Evolutionary conservation across 2,113 vertebrate species (phyloP), one percentile per base, ranked within the genome.

Genomic region (Dasypus novemcinctus): DNA sequence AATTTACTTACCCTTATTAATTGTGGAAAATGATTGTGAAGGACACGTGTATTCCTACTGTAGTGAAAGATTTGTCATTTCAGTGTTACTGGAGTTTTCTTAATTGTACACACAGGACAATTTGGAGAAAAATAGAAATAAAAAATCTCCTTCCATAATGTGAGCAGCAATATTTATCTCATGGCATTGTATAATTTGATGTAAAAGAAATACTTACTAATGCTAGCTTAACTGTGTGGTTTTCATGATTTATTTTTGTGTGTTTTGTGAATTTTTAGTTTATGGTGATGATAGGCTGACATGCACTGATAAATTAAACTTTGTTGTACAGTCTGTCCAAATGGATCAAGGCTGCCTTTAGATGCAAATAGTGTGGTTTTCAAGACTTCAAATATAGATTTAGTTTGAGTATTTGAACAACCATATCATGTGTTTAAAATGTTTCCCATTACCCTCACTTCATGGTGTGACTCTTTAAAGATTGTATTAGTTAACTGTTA

Each of bases 101-200:
- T 96, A 90, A 82, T 96, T 96, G 97, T 98, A 97, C 90, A 90
- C 98, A 98, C 97, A 98, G 98, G 98, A 98, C 98, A 98, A 98
- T 96, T 98, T 97, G 97, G 97, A 97, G 96, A 97, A 97, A 97
- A 97, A 98, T 95, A 97, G 96, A 98, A 98, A 96, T 94, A 95
- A 95, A 95, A 78, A 98, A 92, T 98, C 98, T 98, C 98, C 98
- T 98, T 98, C 97, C 97, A 98, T 98, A 98, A 98, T 98, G 98
- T 98, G 98, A 98, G 98, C 46, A 49, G 46, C 98, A 98, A 98
- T 98, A 98, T 98, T 97, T 98, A 98, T 98, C 98, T 98, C 98
- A 97, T 98, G 29, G 98, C 98, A 97, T 91, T 98, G 95, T 98
- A 98, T 91, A 97, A 97, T 96, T 94, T 95, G 97, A 98, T 98